These are phyloP conservation scores for Podarcis siculus DNA, from an alignment of 2,797 vertebrate species.

Conservation along the genomic window DNA sequence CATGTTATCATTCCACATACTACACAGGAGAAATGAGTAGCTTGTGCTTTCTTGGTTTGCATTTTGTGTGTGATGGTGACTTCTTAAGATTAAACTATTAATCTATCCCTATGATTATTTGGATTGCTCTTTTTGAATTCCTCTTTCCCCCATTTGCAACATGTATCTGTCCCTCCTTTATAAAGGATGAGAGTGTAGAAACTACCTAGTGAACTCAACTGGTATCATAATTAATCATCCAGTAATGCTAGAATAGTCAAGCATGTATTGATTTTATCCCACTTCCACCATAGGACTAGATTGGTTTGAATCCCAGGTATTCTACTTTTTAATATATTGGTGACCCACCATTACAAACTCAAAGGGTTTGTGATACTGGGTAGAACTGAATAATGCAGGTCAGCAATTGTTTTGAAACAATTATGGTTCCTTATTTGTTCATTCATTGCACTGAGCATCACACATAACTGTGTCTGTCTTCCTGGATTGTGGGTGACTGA, in stretches of 20 bases:
- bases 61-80: not conserved
- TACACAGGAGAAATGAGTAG: not conserved
- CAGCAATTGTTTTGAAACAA: not conserved
- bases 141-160: not conserved
- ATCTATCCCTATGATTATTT: not conserved
- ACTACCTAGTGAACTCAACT: not conserved
- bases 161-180: not conserved
- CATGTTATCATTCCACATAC: not conserved
- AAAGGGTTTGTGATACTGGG: not conserved
- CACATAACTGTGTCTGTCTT: not conserved
- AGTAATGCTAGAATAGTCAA: not conserved
- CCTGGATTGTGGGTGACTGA: not conserved
- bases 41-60: not conserved
- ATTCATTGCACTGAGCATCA: not conserved
- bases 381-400: not conserved
- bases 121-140: not conserved
- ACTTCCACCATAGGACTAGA: not conserved
- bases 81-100: not conserved
- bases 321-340: not conserved
- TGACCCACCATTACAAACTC: not conserved
- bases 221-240: not conserved
- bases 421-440: not conserved
- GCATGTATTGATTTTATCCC: not conserved
- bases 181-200: not conserved
- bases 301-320: not conserved